Evolutionary conservation across 37 sponge, comb jelly and placozoan genomes (phyloP).

Genomic region (Lycopodina hypogea): DNA sequence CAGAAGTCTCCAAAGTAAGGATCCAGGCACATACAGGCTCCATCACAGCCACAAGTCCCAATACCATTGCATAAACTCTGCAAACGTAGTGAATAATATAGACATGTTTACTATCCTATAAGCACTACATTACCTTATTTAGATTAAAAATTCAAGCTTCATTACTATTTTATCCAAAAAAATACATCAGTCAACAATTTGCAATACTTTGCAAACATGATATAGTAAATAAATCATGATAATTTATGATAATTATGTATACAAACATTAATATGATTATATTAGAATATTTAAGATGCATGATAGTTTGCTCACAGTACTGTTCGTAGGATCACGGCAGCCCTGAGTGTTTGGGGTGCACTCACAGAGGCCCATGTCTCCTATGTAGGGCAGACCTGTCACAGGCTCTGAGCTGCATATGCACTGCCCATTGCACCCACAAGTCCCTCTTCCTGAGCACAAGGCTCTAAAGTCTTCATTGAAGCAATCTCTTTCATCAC

Average conservation of each 20-base stretch:
- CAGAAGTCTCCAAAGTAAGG: constrained; percentile 40
- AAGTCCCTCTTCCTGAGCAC: constrained; percentile 9
- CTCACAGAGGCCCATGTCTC: constrained; percentile 10
- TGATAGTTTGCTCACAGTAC: constrained; percentile 5
- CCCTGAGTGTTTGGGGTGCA: constrained; percentile 42
- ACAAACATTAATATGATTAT: too few species aligned
- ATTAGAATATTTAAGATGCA: too few species aligned
- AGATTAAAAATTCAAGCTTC: too few species aligned
- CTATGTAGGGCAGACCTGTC: constrained; percentile 7
- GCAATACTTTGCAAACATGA: too few species aligned
- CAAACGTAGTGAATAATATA: too few species aligned
- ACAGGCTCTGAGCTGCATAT: constrained; percentile 28
- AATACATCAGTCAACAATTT: too few species aligned
- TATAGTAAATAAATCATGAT: too few species aligned
- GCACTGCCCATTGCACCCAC: constrained; percentile 5
- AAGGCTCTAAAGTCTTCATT: neutral
- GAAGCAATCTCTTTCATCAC: constrained; percentile 3
- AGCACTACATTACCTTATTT: too few species aligned
- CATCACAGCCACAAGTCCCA: constrained; percentile 8
- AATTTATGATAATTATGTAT: too few species aligned
- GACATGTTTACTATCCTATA: too few species aligned
- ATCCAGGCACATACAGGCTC: constrained; percentile 22
- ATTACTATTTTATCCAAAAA: too few species aligned
- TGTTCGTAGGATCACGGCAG: constrained; percentile 30
- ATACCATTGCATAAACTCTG: constrained; percentile 6